Percentiles rank a stretch among this genome's conserved stretches.
Evolutionary conservation across 2,113 vertebrate species (phyloP).

Genomic region (Jacana jacana): DNA sequence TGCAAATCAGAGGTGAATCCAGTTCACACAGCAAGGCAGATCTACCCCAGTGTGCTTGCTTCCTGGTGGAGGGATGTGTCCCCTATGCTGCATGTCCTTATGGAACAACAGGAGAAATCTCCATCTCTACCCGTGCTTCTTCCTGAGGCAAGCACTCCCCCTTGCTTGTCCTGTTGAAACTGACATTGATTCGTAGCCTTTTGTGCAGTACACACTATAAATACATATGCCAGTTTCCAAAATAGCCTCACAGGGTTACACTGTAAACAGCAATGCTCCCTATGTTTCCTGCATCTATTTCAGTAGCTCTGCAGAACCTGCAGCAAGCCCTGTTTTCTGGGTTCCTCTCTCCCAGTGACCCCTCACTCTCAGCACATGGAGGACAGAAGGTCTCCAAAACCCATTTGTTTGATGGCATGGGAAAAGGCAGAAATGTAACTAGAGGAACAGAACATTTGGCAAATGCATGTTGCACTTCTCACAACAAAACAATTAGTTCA

Average conservation of each 20-base stretch:
- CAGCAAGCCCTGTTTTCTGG: neutral
- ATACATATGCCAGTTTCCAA: neutral
- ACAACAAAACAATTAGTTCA: conserved; percentile 61
- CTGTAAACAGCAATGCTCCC: neutral
- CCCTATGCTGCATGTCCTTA: neutral
- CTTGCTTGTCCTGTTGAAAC: neutral
- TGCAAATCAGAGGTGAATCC: neutral
- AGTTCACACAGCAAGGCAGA: neutral
- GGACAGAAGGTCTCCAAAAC: neutral
- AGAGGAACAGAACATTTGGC: conserved; percentile 28
- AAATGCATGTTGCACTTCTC: conserved; percentile 25
- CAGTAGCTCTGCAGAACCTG: neutral
- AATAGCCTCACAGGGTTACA: neutral
- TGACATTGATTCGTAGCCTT: neutral
- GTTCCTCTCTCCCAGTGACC: neutral
- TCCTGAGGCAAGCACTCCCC: neutral
- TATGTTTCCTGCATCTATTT: neutral
- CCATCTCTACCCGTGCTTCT: fast-evolving
- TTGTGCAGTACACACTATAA: neutral
- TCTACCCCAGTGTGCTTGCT: fast-evolving
- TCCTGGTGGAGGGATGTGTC: neutral
- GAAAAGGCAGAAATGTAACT: neutral
- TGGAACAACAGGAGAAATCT: neutral
- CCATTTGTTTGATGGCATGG: neutral
- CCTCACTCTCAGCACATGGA: neutral